Evolutionary conservation across 2,797 vertebrate genomes (phyloP).

Genomic region (Acropternis orthonyx): DNA sequence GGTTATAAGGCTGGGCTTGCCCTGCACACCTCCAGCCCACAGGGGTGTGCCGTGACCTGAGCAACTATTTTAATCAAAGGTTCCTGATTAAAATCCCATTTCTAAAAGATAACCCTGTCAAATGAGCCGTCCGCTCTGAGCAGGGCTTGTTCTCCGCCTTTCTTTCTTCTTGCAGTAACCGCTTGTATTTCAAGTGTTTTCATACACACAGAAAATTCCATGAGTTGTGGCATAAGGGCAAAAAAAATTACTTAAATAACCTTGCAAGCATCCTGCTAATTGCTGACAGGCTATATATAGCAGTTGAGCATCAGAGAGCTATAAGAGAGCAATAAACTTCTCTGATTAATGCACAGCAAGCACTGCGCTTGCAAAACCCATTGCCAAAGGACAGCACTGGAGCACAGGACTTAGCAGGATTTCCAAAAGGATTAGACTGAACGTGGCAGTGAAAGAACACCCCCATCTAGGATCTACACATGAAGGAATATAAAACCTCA

Average conservation of each 20-base stretch:
- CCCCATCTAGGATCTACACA: not conserved
- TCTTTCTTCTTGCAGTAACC: not conserved
- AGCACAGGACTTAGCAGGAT: constrained; percentile 18
- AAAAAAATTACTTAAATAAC: not conserved
- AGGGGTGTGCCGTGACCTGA: not conserved
- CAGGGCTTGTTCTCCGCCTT: not conserved
- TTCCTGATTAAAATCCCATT: constrained; percentile 43
- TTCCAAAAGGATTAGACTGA: constrained; percentile 41
- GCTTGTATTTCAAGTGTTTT: not conserved
- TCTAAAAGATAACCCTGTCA: constrained; percentile 1
- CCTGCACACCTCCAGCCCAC: not conserved
- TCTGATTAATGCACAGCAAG: not conserved
- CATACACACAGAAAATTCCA: not conserved
- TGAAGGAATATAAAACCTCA: constrained; percentile 18
- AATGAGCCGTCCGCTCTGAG: rapidly evolving
- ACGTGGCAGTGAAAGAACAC: not conserved
- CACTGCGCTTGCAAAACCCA: not conserved
- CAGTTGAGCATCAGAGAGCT: not conserved
- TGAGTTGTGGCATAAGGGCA: not conserved
- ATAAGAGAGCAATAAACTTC: not conserved
- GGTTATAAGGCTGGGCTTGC: not conserved
- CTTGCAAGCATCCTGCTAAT: not conserved
- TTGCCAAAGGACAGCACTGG: constrained; percentile 45
- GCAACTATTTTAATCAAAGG: constrained; percentile 26
- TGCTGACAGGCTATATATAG: not conserved